phyloP scores from a whole-genome alignment of 92 coral and sea anemone genomes.

The Pocillopora grandis region DNA sequence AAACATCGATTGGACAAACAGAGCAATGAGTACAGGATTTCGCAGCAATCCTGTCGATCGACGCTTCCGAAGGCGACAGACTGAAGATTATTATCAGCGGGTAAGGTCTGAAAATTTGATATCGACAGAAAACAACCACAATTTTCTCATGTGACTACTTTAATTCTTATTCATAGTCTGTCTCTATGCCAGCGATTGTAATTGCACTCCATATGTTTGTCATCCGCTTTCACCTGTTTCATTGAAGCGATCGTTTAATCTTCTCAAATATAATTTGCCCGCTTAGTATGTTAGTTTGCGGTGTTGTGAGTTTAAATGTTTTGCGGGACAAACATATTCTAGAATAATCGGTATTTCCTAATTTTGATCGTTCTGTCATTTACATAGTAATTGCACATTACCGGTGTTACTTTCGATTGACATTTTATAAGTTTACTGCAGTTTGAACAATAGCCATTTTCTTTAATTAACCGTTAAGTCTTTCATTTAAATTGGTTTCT shows the following conservation, averaged over 20 bases:
- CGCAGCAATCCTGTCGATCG: slow-evolving; percentile 58
- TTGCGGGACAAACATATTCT: too few species aligned
- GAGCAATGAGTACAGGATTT: slow-evolving; percentile 14
- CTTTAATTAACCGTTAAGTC: neutral
- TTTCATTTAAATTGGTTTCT: too few species aligned
- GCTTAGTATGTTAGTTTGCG: too few species aligned
- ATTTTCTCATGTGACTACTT: too few species aligned
- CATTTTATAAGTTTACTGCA: too few species aligned
- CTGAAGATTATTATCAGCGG: slow-evolving; percentile 67
- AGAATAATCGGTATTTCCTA: neutral
- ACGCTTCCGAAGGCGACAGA: slow-evolving; percentile 56
- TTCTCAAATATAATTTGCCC: too few species aligned
- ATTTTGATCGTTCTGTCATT: neutral
- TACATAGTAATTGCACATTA: neutral
- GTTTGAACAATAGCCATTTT: too few species aligned
- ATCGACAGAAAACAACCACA: neutral
- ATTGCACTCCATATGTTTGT: too few species aligned
- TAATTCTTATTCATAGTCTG: neutral
- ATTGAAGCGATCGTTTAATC: too few species aligned
- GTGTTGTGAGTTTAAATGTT: too few species aligned
- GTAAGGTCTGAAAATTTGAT: slow-evolving; percentile 31
- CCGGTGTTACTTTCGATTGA: neutral
- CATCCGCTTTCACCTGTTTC: too few species aligned
- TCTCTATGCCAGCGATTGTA: neutral
- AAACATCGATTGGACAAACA: slow-evolving; percentile 24